Evolutionary conservation across 2,797 vertebrate genomes (phyloP).

Genomic region (Tadarida brasiliensis): DNA sequence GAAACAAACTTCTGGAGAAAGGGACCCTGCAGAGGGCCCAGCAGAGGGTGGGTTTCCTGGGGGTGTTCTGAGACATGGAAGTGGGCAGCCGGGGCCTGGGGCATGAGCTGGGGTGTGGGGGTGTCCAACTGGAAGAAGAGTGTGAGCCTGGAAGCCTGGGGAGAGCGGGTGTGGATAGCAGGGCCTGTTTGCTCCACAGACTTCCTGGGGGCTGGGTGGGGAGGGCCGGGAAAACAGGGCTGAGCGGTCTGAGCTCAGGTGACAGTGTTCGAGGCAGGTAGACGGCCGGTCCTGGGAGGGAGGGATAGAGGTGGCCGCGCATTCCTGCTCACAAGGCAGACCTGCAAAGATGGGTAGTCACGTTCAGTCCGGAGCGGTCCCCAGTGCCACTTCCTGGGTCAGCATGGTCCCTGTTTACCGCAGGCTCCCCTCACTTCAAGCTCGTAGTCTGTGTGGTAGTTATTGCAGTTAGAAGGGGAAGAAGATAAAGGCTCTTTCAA

Average conservation of each 20-base stretch:
- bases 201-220: not conserved
- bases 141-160: not conserved
- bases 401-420: not conserved
- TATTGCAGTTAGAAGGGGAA: not conserved
- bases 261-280: not conserved
- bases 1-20: constrained; percentile 30
- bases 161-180: rapidly evolving
- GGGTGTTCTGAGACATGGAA: not conserved
- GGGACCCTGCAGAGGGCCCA: not conserved
- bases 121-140: not conserved
- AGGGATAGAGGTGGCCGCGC: not conserved
- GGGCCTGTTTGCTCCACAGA: not conserved
- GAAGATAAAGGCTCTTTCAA: constrained; percentile 23
- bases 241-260: not conserved
- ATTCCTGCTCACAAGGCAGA: not conserved
- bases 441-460: not conserved
- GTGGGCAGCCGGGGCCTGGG: not conserved
- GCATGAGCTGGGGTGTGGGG: not conserved
- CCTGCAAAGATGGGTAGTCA: not conserved
- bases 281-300: not conserved
- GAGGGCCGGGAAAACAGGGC: not conserved
- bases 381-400: not conserved
- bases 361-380: not conserved
- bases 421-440: not conserved
- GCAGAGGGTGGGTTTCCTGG: not conserved